These are phyloP conservation scores for Drosophila auraria DNA, from an alignment of 1,140 invertebrate species.

Conservation along the genomic window DNA sequence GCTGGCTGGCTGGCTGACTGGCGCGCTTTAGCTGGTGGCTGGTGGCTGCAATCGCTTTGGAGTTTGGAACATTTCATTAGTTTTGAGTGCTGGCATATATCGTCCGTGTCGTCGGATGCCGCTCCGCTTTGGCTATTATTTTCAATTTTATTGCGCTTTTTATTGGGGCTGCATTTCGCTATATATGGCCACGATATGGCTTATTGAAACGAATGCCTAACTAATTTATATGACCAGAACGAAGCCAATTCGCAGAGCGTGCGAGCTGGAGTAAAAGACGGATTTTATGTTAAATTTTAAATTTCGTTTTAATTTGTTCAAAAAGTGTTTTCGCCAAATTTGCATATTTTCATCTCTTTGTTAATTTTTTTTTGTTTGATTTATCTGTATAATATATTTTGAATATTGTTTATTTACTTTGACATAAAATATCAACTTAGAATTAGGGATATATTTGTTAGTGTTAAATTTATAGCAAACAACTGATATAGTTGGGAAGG, in stretches of 20 bases:
- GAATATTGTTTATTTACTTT: constrained; percentile 46
- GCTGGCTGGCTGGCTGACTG: constrained; percentile 53
- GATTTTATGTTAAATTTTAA: constrained; percentile 49
- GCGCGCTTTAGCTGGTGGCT: constrained; percentile 25
- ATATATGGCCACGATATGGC: constrained; percentile 66
- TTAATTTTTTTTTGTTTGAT: constrained; percentile 25
- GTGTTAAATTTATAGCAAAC: constrained; percentile 45
- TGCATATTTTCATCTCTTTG: constrained; percentile 38
- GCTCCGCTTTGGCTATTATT: constrained; percentile 76
- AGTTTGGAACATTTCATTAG: constrained; percentile 82
- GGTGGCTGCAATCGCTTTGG: constrained; percentile 76
- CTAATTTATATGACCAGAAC: constrained; percentile 73
- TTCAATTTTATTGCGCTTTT: constrained; percentile 82
- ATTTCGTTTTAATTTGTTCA: constrained; percentile 77
- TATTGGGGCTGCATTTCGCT: constrained; percentile 78
- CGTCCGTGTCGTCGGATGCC: constrained; percentile 56
- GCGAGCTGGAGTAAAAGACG: constrained; percentile 6
- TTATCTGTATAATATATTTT: constrained; percentile 43
- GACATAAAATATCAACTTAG: constrained; percentile 77
- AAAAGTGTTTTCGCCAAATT: constrained; percentile 76
- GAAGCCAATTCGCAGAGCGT: constrained; percentile 26
- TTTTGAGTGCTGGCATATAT: constrained; percentile 83
- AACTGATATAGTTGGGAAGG: constrained; percentile 48
- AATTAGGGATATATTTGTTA: constrained; percentile 50
- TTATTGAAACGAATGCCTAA: constrained; percentile 75